Percentiles rank a stretch among this genome's conserved stretches.
phyloP scores from a whole-genome alignment of 2,797 vertebrate genomes.

The Urosaurus nigricauda region DNA sequence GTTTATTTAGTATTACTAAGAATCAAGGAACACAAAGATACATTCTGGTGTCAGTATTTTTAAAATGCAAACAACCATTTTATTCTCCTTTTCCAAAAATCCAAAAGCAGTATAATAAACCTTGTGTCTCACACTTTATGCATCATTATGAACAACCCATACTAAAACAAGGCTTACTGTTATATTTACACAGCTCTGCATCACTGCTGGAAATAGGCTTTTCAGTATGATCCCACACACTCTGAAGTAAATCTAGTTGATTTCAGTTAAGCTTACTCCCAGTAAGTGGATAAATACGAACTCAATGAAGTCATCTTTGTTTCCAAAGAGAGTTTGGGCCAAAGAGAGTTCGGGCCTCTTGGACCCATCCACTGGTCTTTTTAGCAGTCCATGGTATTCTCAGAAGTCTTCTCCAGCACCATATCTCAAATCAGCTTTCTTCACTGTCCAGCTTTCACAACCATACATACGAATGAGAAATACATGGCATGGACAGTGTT shows the following conservation, averaged over 20 bases:
- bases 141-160: background rate
- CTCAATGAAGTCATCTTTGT: too few relatives aligned
- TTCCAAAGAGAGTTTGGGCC: too few relatives aligned
- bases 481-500: too few relatives aligned
- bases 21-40: background rate
- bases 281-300: background rate
- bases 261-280: too few relatives aligned
- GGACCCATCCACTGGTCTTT: too few relatives aligned
- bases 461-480: too few relatives aligned
- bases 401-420: too few relatives aligned
- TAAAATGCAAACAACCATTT: background rate
- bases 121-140: background rate
- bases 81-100: background rate
- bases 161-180: background rate
- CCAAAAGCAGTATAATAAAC: background rate
- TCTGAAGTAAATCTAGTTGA: background rate
- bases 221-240: background rate
- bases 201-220: background rate
- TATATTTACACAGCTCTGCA: background rate
- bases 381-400: too few relatives aligned
- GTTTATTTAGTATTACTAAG: background rate
- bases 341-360: too few relatives aligned
- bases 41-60: background rate
- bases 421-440: too few relatives aligned
- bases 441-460: too few relatives aligned